Evolutionary conservation across 2,888 invertebrate genomes (phyloP).

Genomic region (Drosophila testacea): DNA sequence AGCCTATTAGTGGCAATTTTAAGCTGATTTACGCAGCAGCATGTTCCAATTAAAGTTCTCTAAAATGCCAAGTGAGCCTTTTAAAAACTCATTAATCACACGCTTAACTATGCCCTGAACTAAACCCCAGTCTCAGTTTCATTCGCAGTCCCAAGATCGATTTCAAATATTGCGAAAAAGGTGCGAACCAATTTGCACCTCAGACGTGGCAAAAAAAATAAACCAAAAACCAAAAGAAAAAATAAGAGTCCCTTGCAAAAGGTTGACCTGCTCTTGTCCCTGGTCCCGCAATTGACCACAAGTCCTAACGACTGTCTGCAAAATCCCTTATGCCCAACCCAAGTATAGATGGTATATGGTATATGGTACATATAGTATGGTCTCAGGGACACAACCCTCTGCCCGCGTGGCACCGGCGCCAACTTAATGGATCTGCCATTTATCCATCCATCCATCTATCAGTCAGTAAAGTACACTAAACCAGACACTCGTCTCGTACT

Average conservation of each 20-base stretch:
- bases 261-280: constrained; percentile 1
- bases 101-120: constrained; percentile 79
- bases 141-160: constrained; percentile 65
- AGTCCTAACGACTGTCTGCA: constrained; percentile 24
- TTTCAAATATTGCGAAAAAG: constrained; percentile 78
- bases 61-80: constrained; percentile 81
- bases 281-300: constrained; percentile 36
- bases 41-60: constrained; percentile 82
- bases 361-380: neutral
- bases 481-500: neutral
- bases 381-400: constrained; percentile 10
- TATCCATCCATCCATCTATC: constrained; percentile 41
- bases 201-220: constrained; percentile 68
- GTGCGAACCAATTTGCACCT: constrained; percentile 82
- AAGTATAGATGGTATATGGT: constrained; percentile 15
- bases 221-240: neutral
- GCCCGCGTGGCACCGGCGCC: constrained; percentile 52
- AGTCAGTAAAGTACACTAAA: constrained; percentile 34
- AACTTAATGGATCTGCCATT: constrained; percentile 64
- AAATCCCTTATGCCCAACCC: neutral
- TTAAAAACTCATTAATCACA: constrained; percentile 85
- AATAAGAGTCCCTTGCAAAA: neutral
- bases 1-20: constrained; percentile 83
- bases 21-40: constrained; percentile 83
- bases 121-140: constrained; percentile 20